Evolutionary conservation across 1,140 invertebrate genomes (phyloP), one percentile per base, ranked within the genome.

Genomic region (Cydia fagiglandana): DNA sequence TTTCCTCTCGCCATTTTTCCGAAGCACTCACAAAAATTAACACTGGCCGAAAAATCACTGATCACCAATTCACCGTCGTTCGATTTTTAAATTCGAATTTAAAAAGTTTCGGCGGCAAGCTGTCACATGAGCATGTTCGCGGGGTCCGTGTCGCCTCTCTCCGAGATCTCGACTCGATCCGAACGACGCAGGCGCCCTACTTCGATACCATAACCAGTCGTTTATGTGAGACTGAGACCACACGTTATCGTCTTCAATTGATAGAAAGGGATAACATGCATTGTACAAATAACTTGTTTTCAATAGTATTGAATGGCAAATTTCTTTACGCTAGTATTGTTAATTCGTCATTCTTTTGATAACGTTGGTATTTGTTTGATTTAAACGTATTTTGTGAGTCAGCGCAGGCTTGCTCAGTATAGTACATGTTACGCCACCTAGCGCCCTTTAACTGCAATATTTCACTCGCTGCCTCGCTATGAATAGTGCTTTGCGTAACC

Each of bases 81-180:
- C 77, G 80, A 80, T 79, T 83, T 84, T 81, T 80, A 81, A 83
- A 84, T 89, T 79, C 80, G 87, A 87, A 87, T 79, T 83, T 66
- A 77, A 81, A 79, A 87, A 86, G 83, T 64, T 86, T 89, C 89
- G 88, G 88, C 88, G 88, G 86, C 84, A 92, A 91, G 80, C 78
- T 82, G 83, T 90, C 86, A 92, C 86, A 89, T 87, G 86, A 91
- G 86, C 88, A 90, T 88, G 85, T 88, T 88, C 85, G 87, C 83
- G 83, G 84, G 85, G 87, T 87, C 87, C 89, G 89, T 90, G 83
- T 90, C 85, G 84, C 86, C 86, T 87, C 90, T 92, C 88, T 86
- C 86, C 84, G 85, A 91, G 88, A 91, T 91, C 85, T 89, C 84
- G 81, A 86, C 86, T 88, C 88, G 82, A 81, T 84, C 77, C 84